Base-by-base conservation (phyloP, 2,113 vertebrate species). In the Neotoma lepida region DNA sequence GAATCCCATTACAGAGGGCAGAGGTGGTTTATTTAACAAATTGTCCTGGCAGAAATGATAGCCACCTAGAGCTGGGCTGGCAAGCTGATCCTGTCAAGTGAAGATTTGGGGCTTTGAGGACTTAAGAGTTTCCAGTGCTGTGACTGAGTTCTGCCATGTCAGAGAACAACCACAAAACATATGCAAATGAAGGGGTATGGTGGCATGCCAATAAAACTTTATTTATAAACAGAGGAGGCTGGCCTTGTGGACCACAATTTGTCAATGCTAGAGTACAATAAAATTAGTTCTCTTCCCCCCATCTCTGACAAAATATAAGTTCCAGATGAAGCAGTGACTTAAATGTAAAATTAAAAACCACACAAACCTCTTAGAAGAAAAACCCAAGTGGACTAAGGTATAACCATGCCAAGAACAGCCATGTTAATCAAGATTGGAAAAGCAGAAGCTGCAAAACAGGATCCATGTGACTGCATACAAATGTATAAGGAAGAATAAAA, bases 121-220 rank as follows among this genome's bases (percentile, higher is more conserved):
- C 26, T n/a, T 77, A 35, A 4, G 30, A n/a, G 58, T 78, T 30
- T 84, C 76, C 76, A 70, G 35, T 22, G 20, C 35, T 22, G 22
- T 6, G 26, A n/a, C 30, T 73, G 7, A 78, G 1, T 46, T 56
- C 78, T 81, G 88, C 35, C 51, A 54, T 56, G 46, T 80, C 22
- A 58, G 51, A 56, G 39, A 71, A 6, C 0, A 82, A 74, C 14
- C 46, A 85, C 0, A 54, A 66, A 54, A 2, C 35, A 35, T 28
- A 87, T 1, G 2, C 61, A 89, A 63, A 84, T 76, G 14, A 58
- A 49, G 9, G 4, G 35, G 9, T 14, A 22, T 20, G 35, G n/a
- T 10, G 56, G 33, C 70, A 26, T 90, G 87, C 8, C 66, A 95
- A 76, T 82, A 96, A 96, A 96, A 91, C 63, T 94, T 96, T 89